Conservation (phyloP, 2,888 invertebrate species). For the Neoaliturus tenellus region DNA sequence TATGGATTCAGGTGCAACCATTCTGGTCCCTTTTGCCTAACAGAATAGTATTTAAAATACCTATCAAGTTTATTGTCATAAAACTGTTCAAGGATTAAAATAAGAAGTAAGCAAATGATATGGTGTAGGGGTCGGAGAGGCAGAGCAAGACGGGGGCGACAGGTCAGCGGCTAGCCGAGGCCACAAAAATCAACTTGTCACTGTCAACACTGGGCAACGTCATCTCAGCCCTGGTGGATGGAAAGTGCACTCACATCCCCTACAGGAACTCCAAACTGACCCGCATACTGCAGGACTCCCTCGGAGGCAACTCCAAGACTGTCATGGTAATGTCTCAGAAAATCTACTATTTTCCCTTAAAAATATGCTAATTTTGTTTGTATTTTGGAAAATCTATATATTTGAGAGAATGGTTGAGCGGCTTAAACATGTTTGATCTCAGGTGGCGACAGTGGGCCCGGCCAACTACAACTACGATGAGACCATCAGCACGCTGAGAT, state of each 20-base stretch:
- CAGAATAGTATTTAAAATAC: no score
- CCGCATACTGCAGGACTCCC: conserved; percentile 94
- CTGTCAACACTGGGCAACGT: conserved; percentile 98
- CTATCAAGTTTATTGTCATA: no score
- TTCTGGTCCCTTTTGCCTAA: no score
- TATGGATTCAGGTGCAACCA: no score
- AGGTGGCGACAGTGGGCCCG: conserved; percentile 98
- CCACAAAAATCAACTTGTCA: conserved; percentile 98
- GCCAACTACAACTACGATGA: conserved; percentile 98
- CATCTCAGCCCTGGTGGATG: conserved; percentile 98
- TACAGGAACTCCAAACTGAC: conserved; percentile 99
- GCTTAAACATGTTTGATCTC: not conserved
- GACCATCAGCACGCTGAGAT: conserved; percentile 96
- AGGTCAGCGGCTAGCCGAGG: conserved; percentile 95
- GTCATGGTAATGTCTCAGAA: no score
- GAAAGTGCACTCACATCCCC: conserved; percentile 97
- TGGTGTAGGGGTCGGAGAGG: conserved; percentile 92
- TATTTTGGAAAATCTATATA: no score
- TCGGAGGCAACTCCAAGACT: conserved; percentile 97
- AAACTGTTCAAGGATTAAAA: no score
- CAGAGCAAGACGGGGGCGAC: conserved; percentile 98
- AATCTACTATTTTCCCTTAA: no score
- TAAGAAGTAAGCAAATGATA: conserved; percentile 36
- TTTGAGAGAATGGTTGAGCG: no score
- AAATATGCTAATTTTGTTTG: no score